phyloP scores from a whole-genome alignment of 1,140 invertebrate genomes.

The Leptinotarsa defecta region DNA sequence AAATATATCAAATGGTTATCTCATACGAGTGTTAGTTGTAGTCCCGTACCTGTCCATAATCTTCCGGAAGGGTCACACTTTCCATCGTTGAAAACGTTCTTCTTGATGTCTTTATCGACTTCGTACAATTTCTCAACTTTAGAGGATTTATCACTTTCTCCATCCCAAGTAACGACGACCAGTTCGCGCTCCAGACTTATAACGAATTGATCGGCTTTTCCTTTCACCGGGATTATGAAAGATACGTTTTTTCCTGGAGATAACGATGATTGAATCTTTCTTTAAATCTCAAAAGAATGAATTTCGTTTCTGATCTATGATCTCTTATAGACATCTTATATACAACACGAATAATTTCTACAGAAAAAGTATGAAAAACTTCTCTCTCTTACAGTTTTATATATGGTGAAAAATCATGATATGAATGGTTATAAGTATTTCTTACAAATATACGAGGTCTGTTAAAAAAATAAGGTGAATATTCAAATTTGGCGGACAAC shows the following conservation, averaged over 20 bases:
- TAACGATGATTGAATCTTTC: background rate
- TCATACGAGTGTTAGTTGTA: background rate
- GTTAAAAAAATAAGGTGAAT: no score
- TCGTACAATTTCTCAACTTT: conserved; percentile 45
- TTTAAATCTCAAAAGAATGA: no score
- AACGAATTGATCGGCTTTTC: conserved; percentile 64
- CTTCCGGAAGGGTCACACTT: conserved; percentile 81
- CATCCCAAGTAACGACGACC: conserved; percentile 70
- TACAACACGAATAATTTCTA: no score
- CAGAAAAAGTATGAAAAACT: no score
- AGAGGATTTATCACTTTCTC: conserved; percentile 46
- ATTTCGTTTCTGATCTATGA: no score
- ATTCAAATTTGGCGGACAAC: no score
- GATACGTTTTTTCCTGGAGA: conserved; percentile 51
- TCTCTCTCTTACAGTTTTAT: no score
- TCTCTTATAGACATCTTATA: no score
- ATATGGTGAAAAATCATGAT: no score
- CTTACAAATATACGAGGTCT: no score
- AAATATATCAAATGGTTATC: background rate
- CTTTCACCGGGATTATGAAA: conserved; percentile 69
- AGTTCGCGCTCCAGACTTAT: conserved; percentile 66
- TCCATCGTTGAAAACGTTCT: conserved; percentile 81
- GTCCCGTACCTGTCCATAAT: conserved; percentile 62
- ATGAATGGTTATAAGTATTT: no score
- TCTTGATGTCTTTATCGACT: conserved; percentile 34